Evolutionary conservation across 2,797 vertebrate species (phyloP).

Genomic region (Trematomus bernacchii): DNA sequence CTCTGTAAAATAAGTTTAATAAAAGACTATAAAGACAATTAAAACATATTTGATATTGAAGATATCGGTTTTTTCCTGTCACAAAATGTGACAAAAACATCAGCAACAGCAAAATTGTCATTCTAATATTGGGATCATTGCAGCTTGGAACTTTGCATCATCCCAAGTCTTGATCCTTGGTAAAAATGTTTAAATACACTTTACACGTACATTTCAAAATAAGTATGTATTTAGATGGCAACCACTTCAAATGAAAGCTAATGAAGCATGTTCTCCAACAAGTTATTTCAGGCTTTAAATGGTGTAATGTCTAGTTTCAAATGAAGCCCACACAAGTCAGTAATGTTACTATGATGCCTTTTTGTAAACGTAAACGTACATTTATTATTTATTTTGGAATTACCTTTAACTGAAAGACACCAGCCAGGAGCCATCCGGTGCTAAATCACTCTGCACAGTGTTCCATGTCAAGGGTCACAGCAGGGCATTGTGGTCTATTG

Average conservation of each 20-base stretch:
- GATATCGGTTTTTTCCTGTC: too few species aligned
- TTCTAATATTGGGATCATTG: too few species aligned
- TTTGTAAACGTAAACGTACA: not conserved
- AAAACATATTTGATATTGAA: too few species aligned
- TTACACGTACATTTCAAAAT: not conserved
- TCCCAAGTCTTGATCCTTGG: not conserved
- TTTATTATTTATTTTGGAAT: not conserved
- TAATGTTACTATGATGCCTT: not conserved
- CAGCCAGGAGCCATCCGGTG: not conserved
- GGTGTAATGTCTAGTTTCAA: not conserved
- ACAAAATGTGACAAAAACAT: too few species aligned
- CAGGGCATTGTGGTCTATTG: constrained; percentile 26
- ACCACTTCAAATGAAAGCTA: too few species aligned
- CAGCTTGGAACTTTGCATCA: too few species aligned
- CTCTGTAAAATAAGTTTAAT: too few species aligned
- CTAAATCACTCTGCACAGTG: not conserved
- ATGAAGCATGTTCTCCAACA: too few species aligned
- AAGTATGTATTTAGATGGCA: not conserved
- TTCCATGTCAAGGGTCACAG: constrained; percentile 30
- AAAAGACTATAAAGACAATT: too few species aligned
- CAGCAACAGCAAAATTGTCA: too few species aligned
- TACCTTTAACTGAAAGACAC: constrained; percentile 3
- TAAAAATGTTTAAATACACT: not conserved
- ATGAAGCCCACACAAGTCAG: not conserved
- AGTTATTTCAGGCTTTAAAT: not conserved